Conservation (phyloP, 2,797 vertebrate genomes). For the Eidolon dupreanum region DNA sequence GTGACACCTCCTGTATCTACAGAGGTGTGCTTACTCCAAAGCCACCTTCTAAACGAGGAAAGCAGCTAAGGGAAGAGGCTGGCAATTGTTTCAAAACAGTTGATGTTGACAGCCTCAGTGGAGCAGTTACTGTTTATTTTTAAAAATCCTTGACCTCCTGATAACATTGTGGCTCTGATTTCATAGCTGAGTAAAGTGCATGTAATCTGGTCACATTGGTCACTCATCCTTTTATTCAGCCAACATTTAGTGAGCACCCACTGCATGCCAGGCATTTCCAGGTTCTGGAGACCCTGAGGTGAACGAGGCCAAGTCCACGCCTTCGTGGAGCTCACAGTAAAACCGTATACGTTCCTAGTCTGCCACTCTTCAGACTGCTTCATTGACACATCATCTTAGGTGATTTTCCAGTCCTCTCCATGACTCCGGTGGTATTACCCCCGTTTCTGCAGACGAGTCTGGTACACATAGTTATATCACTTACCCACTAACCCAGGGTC, state of each 20-base stretch:
- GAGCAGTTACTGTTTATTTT: background rate
- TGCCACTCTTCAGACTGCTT: background rate
- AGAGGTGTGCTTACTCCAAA: background rate
- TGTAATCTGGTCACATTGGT: background rate
- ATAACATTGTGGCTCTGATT: background rate
- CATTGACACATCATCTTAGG: background rate
- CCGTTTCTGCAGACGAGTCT: background rate
- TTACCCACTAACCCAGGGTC: background rate
- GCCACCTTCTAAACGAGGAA: background rate
- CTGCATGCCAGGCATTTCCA: background rate
- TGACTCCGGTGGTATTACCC: background rate
- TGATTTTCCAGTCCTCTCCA: background rate
- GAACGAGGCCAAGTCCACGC: background rate
- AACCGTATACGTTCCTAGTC: background rate
- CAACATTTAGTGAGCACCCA: background rate
- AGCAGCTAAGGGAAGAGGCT: background rate
- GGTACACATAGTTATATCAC: background rate
- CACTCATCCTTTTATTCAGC: background rate
- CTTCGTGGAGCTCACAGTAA: background rate
- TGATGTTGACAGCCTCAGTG: background rate
- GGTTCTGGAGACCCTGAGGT: background rate
- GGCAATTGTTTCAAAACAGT: background rate
- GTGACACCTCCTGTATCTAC: fast-evolving
- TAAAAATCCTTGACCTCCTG: background rate
- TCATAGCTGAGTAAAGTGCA: background rate